Evolutionary conservation across 2,797 vertebrate species (phyloP), one percentile per base, ranked within the genome.

Genomic region (Jordanella pulchra): DNA sequence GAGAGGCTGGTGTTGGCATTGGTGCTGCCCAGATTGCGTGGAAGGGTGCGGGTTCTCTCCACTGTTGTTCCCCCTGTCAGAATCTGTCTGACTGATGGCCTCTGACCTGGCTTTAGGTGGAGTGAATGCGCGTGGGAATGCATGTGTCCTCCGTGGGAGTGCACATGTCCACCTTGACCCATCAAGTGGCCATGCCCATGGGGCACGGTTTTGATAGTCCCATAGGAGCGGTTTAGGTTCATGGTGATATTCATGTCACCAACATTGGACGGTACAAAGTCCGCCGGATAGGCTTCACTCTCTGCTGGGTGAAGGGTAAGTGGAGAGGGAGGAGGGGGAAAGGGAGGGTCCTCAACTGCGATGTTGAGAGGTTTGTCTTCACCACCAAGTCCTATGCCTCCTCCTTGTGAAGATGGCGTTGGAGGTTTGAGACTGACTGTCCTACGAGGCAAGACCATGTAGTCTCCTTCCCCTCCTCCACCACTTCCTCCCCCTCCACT

Each of bases 1-100:
- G 97, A 97, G 94, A 95, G 91, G 92, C 94, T 95, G 47, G 95
- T 95, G 91, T 96, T 97, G 0, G 95, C 95, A 84, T 96, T 93
- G 35, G 95, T 96, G 89, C 97, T 97, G 0, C 97, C 97, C 81
- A 98, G 95, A 17, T 97, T 99, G 73, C 97, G 97, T 35, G 98
- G 98, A 93, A 99, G 96, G 92, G 97, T 99, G 87, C 97, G 95
- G 93, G 97, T 99, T 87, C 96, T 95, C 90, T 99, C 97, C 51
- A 95, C 96, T 15, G 96, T 93, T 78, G 94, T 95, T 0, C 96
- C 95, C 64, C 96, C 95, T 25, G 96, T 95, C 82, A 98, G 93
- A 86, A 97, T 97, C 92, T 97, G 97, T 87, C 97, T 92, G 73
- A 97, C 96, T 0, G 96, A 97, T 0, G 97, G 96, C 6, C 95